Evolutionary conservation across 64 coral and sea anemone species (phyloP), one percentile per base, ranked within the genome.

Genomic region (Trachythela sp.): DNA sequence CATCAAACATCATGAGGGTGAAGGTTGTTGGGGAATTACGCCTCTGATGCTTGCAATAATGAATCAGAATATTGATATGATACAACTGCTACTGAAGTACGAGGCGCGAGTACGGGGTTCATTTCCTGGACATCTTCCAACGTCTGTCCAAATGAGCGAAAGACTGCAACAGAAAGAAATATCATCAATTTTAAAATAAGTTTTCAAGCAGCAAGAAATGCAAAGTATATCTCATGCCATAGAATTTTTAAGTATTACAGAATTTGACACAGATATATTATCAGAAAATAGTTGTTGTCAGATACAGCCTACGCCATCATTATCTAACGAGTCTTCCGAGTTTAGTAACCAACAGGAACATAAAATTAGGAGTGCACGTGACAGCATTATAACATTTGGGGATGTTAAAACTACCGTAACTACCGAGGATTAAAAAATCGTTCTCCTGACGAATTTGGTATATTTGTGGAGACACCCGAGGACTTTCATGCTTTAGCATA

Each of bases 21-120:
- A 87, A 58, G 86, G 86, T 13, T 58, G 51, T 87, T n/a, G n/a
- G n/a, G 86, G 86, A 31, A 48, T 59, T 17, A 87, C 86, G 9
- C 86, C 86, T 33, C 26, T 87, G 38, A 51, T 87, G 86, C 45
- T 87, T 51, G 86, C 86, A 1, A 59, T 87, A 59, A 51, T 60
- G 3, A 87, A 51, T 31, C 14, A 38, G 54, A 20, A 60, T 51
- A 33, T 42, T 87, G 38, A 31, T 11, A 67, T 67, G 86, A 39
- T 38, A 36, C 48, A 87, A 67, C 31, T 87, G 18, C 35, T 87
- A 58, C 31, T 87, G 49, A 87, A 87, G 49, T 87, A 87, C 38
- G 49, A 39, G 15, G 51, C 86, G 38, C n/a, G 54, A 87, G 29
- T 50, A 31, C 15, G 20, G 30, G 86, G 86, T 36, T 50, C 86